Percentiles rank a stretch among this genome's conserved stretches.
Conservation (phyloP, 2,797 vertebrate genomes). For the Bovichtus diacanthus region DNA sequence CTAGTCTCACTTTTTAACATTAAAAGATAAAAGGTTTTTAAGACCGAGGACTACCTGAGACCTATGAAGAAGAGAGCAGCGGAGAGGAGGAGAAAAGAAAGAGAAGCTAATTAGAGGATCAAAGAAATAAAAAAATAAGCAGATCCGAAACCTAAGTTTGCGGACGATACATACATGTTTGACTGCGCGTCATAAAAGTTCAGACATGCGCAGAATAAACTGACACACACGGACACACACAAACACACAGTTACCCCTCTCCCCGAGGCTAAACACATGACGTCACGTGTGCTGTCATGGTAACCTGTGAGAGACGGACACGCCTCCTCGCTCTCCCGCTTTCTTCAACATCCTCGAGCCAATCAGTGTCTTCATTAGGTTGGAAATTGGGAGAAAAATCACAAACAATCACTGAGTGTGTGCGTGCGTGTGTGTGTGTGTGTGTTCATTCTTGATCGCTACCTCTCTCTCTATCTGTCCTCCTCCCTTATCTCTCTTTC, state of each 20-base stretch:
- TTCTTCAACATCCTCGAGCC: not conserved
- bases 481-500: slow-evolving; percentile 27
- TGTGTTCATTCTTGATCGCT: not conserved
- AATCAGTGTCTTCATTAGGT: slow-evolving; percentile 46
- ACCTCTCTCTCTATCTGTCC: slow-evolving; percentile 19
- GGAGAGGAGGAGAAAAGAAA: not conserved
- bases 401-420: slow-evolving; percentile 32
- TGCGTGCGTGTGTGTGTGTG: slow-evolving; percentile 17
- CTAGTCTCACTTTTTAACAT: too few relatives aligned
- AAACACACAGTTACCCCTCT: not conserved
- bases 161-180: not conserved
- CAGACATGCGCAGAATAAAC: not conserved
- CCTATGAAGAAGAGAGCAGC: not conserved
- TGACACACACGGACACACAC: not conserved
- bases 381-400: slow-evolving; percentile 30
- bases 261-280: slow-evolving; percentile 22
- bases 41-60: not conserved
- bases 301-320: slow-evolving; percentile 34
- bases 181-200: not conserved
- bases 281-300: slow-evolving; percentile 53
- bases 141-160: not conserved
- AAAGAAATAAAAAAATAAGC: not conserved
- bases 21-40: not conserved
- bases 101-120: not conserved
- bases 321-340: not conserved